Conservation (phyloP, 2,888 invertebrate species). For the Mantis religiosa region DNA sequence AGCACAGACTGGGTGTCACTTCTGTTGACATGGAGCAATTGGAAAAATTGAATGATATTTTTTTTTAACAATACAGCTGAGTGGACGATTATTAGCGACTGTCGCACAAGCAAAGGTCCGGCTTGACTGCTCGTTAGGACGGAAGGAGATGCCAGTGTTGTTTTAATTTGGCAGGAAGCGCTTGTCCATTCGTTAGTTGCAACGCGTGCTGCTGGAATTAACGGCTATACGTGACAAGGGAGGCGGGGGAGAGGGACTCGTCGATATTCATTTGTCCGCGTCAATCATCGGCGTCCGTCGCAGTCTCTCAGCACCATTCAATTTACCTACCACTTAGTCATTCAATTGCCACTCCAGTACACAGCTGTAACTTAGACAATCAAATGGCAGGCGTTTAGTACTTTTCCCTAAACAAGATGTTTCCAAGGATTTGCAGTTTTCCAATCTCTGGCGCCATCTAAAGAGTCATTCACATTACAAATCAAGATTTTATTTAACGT, state of each 20-base stretch:
- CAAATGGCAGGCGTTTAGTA: background rate
- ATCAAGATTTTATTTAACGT: too few relatives aligned
- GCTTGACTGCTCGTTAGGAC: background rate
- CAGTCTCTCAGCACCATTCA: background rate
- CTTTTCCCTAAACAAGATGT: background rate
- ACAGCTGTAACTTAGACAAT: background rate
- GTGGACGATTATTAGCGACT: background rate
- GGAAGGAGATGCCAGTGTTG: background rate
- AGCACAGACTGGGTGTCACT: background rate
- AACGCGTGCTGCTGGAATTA: background rate
- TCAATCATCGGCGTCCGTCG: constrained; percentile 4
- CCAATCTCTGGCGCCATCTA: background rate
- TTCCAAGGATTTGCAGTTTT: background rate
- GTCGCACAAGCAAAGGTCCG: background rate
- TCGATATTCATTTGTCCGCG: constrained; percentile 21
- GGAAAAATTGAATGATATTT: background rate
- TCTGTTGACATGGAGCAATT: background rate
- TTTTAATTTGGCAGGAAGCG: background rate
- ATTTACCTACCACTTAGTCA: background rate
- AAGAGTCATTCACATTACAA: too few relatives aligned
- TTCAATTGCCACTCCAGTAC: background rate
- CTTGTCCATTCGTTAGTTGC: background rate
- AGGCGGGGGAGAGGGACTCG: background rate
- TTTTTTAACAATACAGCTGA: constrained; percentile 1
- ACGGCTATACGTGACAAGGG: background rate